Base-by-base conservation (phyloP, 2,888 invertebrate genomes). In the Dryadula phaetusa region DNA sequence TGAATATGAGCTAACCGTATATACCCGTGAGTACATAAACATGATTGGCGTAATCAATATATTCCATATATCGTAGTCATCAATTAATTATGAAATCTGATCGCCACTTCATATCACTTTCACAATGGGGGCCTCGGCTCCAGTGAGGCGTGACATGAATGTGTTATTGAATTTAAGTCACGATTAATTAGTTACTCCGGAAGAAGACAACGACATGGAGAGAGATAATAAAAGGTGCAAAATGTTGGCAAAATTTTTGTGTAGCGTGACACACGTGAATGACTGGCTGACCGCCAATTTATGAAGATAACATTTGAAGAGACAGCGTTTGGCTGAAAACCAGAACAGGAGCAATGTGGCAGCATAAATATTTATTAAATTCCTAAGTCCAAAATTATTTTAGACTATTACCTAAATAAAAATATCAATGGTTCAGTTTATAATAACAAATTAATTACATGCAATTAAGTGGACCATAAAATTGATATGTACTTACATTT, bases 181-280 rank as follows among this genome's bases (percentile, higher is more conserved):
- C 77, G 76, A 77, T 78, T 72, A 75, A 70, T 73, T 73, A 73
- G 75, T 74, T 73, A 75, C 75, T 44, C 83, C 86, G 88, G 88
- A 90, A 88, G 83, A 85, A 85, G 85, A 86, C 85, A 82, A 79
- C 78, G 78, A 76, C 76, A 74, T 73, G 75, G 73, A 78, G 76
- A 79, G 74, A 79, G 74, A 70, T 77, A 70, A 82, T 84, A 75
- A 80, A 82, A 77, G 72, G 14, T 60, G 76, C 70, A 74, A 78
- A 76, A 77, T 80, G 76, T 72, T 71, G 72, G 69, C 69, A 63
- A 65, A 61, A 66, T 46, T 66, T 61, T 46, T 46, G 44, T 54
- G 46, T 66, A 47, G 74, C 77, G 71, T 72, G 77, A 73, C 76
- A 72, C 79, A 81, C 76, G 80, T 85, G 87, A 86, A 87, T 85